Percentiles rank a stretch among this genome's conserved stretches.
Evolutionary conservation across 2,797 vertebrate species (phyloP).

Genomic region (Lithobates sylvaticus): DNA sequence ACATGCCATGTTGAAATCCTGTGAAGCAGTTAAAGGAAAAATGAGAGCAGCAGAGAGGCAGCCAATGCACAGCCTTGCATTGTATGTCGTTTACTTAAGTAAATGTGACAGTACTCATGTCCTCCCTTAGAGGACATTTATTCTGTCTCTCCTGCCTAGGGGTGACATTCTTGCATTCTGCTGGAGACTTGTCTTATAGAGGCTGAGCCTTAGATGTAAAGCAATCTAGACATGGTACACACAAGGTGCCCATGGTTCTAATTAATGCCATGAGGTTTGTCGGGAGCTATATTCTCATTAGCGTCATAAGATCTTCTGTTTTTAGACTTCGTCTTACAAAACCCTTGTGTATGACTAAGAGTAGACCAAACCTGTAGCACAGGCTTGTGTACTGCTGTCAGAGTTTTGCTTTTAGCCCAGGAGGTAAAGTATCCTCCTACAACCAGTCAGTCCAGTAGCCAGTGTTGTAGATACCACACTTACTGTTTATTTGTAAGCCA

Average conservation of each 20-base stretch:
- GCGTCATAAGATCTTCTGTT: conserved; percentile 1
- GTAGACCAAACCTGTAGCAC: background rate
- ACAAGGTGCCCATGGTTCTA: conserved; percentile 25
- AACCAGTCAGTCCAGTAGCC: background rate
- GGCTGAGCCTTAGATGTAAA: conserved; percentile 23
- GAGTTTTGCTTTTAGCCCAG: background rate
- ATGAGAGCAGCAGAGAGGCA: conserved; percentile 16
- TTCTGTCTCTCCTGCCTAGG: conserved; percentile 31
- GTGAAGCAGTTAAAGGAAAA: background rate
- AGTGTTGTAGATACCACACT: too few species aligned
- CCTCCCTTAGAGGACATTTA: conserved; percentile 53
- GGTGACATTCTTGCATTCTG: conserved; percentile 23
- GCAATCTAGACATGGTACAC: background rate
- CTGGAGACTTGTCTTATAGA: conserved; percentile 25
- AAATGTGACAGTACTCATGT: conserved; percentile 47
- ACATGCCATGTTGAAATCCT: too few species aligned
- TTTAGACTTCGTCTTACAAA: background rate
- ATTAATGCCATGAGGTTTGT: conserved; percentile 24
- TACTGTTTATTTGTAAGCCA: too few species aligned
- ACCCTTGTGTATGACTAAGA: background rate
- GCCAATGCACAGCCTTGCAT: conserved; percentile 5
- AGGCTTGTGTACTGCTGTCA: background rate
- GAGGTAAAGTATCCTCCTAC: background rate
- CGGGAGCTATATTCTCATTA: background rate
- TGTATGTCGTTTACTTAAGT: conserved; percentile 31